phyloP scores from a whole-genome alignment of 1,140 invertebrate species.

The Spodoptera frugiperda region DNA sequence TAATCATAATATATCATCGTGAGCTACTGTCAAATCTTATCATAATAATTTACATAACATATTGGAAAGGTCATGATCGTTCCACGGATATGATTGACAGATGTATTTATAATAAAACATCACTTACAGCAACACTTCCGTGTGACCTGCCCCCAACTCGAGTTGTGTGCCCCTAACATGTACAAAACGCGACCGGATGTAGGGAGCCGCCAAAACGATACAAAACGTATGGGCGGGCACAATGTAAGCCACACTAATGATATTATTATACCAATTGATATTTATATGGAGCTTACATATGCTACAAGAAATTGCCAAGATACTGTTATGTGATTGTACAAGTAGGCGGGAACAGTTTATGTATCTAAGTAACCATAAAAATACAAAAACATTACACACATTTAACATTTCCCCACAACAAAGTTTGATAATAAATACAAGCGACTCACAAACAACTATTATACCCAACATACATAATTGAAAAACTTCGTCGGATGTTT shows the following conservation, averaged over 20 bases:
- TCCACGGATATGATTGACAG: conserved; percentile 25
- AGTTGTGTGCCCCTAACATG: conserved; percentile 37
- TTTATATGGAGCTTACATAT: not conserved
- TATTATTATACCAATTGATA: conserved; percentile 64
- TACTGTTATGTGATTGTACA: not conserved
- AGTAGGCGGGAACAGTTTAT: not conserved
- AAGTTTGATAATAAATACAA: conserved; percentile 28
- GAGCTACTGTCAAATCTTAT: not conserved
- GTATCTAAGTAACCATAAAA: not conserved
- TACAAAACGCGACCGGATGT: conserved; percentile 65
- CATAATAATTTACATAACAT: not conserved
- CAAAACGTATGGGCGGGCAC: conserved; percentile 81
- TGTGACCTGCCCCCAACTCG: conserved; percentile 10
- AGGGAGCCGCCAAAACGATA: conserved; percentile 67
- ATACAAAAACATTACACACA: too few species aligned
- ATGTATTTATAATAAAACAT: conserved; percentile 32
- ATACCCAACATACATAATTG: conserved; percentile 31
- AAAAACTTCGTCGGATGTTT: conserved; percentile 45
- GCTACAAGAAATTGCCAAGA: not conserved
- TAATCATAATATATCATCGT: too few species aligned
- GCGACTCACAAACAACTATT: conserved; percentile 10
- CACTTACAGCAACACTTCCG: conserved; percentile 24
- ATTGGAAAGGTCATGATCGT: not conserved
- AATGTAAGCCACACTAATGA: conserved; percentile 64
- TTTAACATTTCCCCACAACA: not conserved